These are phyloP conservation scores for Aphaenogaster ashmeadi DNA, from an alignment of 1,140 invertebrate genomes.

Conservation along the genomic window DNA sequence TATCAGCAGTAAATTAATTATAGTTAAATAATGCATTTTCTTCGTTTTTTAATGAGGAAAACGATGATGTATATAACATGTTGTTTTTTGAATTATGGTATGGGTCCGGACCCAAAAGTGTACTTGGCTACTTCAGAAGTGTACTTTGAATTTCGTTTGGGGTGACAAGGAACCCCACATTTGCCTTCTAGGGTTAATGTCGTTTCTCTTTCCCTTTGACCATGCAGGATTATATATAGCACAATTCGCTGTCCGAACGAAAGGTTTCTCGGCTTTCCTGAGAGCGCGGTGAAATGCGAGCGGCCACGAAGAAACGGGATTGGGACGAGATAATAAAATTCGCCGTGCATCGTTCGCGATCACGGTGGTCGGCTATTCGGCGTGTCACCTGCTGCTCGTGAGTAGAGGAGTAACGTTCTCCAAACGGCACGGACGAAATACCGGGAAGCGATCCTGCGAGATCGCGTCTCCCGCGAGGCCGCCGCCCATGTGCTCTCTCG, in stretches of 20 bases:
- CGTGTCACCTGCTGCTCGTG: constrained; percentile 65
- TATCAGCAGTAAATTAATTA: too few species aligned
- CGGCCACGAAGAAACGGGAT: constrained; percentile 33
- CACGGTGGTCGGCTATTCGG: constrained; percentile 67
- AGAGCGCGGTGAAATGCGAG: constrained; percentile 46
- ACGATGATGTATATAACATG: too few species aligned
- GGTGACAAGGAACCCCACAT: too few species aligned
- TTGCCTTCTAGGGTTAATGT: too few species aligned
- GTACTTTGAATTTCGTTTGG: too few species aligned
- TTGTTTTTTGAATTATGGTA: too few species aligned
- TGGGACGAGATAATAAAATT: constrained; percentile 68
- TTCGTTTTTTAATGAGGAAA: too few species aligned
- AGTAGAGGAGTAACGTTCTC: constrained; percentile 50
- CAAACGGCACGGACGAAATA: constrained; percentile 17
- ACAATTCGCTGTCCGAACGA: constrained; percentile 25
- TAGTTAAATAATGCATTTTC: too few species aligned
- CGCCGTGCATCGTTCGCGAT: constrained; percentile 65
- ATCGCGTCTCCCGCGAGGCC: background rate
- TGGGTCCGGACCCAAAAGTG: too few species aligned
- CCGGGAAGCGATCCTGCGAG: constrained; percentile 9
- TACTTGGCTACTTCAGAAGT: too few species aligned
- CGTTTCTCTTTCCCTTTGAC: background rate
- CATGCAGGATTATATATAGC: constrained; percentile 33
- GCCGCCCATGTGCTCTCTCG: constrained; percentile 3
- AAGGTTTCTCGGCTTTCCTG: constrained; percentile 46